Evolutionary conservation across 2,888 invertebrate genomes (phyloP), one percentile per base, ranked within the genome.

Genomic region (Chymomyza amoena): DNA sequence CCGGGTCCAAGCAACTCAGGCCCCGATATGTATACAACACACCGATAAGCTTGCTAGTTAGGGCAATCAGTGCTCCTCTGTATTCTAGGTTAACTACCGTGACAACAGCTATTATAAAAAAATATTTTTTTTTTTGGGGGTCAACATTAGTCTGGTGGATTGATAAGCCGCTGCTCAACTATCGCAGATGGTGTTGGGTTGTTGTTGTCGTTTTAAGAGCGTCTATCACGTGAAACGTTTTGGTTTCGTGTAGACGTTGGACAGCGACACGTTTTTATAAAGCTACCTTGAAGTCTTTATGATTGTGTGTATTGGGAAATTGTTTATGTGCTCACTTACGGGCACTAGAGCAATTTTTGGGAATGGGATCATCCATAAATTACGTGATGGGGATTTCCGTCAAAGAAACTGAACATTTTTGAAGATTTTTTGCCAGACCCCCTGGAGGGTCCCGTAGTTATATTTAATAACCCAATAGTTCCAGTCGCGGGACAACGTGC

Each of bases 1-100:
- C 75, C 78, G 70, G 78, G 69, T 72, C 68, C 66, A 69, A 45
- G 61, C 61, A 57, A 63, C 52, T 72, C 69, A 72, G 74, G 74
- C 72, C 74, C 72, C 72, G 74, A 64, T 52, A 20, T 54, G 54
- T 54, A 10, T 32, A 36, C 15, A 36, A 60, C 32, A 25, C 36
- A n/a, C 15, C 28, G 60, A 36, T 54, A 54, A 54, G 54, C n/a
- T 16, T 20, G 18, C 54, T 18, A 54, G 54, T 54, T 16, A 4
- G 16, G 54, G 20, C 20, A 18, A 51, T 51, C 16, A 51, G 7
- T 9, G 32, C 32, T 32, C 6, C 32, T 6, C 32, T 9, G 32
- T 32, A 32, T 32, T 32, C 32, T 32, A 32, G 32, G 32, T 32
- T 32, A 32, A 32, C 32, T 28, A 32, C 32, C 32, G 32, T 32